Base-by-base conservation (phyloP, 2,888 invertebrate species). In the Polylopha cassiicola region DNA sequence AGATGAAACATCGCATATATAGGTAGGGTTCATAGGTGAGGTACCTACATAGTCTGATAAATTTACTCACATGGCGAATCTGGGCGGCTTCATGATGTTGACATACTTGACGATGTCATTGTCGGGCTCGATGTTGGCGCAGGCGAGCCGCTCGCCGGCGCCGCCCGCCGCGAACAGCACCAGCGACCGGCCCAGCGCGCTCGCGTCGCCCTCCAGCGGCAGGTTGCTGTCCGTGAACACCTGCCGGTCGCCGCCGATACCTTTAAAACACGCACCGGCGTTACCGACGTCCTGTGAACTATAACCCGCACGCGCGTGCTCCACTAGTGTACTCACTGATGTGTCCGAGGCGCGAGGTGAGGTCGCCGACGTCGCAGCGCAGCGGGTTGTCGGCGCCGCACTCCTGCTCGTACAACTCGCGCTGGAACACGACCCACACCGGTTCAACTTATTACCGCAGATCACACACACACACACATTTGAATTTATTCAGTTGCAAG, bases 121-220 rank as follows among this genome's bases (percentile, higher is more conserved):
- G 67, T 97, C 97, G 0, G 95, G 93, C 63, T 93, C 92, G 46
- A 97, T 94, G 70, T 96, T 97, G 34, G 96, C 96, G 72, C 97
- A 97, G 1, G 96, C 95, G 67, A 92, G 92, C 50, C 92, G 86
- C 48, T 92, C 90, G 5, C 87, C 66, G 29, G 91, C 90, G 46
- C 89, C 78, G 42, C 93, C 91, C 2, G 94, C 91, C 2, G 92
- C 92, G 65, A 94, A 89, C 50, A 97, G 90, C 1, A 97, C 93
- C 48, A 97, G 89, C 2, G 96, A 95, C 38, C 92, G 89, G 0
- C 95, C 95, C 67, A 97, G 77, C 2, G 95, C 95, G 2, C 89
- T 89, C 23, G 92, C 90, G 0, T 87, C 75, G 3, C 92, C 91
- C 64, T 94, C 95, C 41, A 98, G 81, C 0, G 97, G 97, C 45